A percentile compares a stretch with the other conserved stretches of the same genome.
Conservation (phyloP, 2,113 vertebrate species). For the Aptenodytes forsteri region DNA sequence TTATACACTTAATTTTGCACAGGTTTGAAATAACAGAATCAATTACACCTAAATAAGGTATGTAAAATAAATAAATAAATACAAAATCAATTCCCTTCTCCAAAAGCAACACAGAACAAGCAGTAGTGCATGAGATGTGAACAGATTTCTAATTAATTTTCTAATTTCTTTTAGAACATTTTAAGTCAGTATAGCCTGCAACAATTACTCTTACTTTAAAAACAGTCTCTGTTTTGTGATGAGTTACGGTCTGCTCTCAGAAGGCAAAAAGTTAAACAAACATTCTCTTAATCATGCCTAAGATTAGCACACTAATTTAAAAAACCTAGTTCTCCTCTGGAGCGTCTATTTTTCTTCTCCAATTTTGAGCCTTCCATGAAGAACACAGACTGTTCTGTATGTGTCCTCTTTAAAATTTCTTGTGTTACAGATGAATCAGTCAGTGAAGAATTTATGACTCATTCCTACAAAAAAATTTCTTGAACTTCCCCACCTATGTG, state of each 20-base stretch:
- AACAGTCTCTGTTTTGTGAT: neutral
- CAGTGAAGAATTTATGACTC: slow-evolving; percentile 42
- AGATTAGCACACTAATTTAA: neutral
- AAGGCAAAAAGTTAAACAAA: neutral
- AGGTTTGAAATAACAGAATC: neutral
- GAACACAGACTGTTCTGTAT: neutral
- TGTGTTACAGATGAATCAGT: slow-evolving; percentile 39
- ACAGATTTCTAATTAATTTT: neutral
- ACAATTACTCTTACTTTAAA: neutral
- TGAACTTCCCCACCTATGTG: slow-evolving; percentile 18
- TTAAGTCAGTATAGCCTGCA: neutral
- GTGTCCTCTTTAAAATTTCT: slow-evolving; percentile 31
- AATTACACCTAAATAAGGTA: neutral
- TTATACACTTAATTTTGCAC: neutral
- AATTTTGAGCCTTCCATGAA: neutral
- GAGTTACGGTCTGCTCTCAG: neutral
- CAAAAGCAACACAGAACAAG: neutral
- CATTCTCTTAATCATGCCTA: neutral
- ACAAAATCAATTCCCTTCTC: neutral
- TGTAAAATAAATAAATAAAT: neutral
- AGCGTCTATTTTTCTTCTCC: neutral
- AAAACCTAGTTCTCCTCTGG: neutral
- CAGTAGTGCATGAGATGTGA: neutral
- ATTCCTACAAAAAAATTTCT: neutral
- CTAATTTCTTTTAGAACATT: neutral